These are phyloP conservation scores for Triplophysa dalaica DNA, from an alignment of 2,113 vertebrate genomes.

Conservation along the genomic window DNA sequence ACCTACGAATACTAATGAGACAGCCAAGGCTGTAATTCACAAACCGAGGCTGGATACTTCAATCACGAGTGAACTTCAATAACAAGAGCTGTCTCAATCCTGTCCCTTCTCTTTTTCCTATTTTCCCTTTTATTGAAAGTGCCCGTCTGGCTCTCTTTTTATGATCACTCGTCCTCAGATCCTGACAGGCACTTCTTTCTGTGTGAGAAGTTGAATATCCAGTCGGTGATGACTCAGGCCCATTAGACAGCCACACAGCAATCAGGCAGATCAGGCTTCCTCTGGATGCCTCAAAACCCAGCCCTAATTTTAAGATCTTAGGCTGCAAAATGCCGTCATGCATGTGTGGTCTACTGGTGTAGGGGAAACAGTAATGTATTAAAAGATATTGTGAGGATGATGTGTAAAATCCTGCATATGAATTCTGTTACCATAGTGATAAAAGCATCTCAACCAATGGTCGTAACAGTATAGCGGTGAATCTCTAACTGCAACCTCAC, in stretches of 20 bases:
- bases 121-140: neutral
- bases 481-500: neutral
- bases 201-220: constrained; percentile 33
- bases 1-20: neutral
- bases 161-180: constrained; percentile 9
- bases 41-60: neutral
- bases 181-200: constrained; percentile 33
- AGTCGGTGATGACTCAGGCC: constrained; percentile 30
- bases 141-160: constrained; percentile 12
- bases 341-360: constrained; percentile 10
- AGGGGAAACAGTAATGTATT: neutral
- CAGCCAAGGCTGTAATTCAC: neutral
- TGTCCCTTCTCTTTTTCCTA: neutral
- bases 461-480: neutral
- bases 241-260: constrained; percentile 44
- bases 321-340: constrained; percentile 6
- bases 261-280: constrained; percentile 33
- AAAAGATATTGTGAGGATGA: constrained; percentile 17
- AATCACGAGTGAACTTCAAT: constrained; percentile 9
- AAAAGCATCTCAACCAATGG: constrained; percentile 27
- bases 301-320: constrained; percentile 38
- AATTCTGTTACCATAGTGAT: constrained; percentile 57
- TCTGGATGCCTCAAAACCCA: constrained; percentile 39
- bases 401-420: constrained; percentile 14
- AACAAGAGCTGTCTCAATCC: neutral